A percentile compares a stretch with the other conserved stretches of the same genome.
Conservation (phyloP, 1,140 invertebrate species). For the Cataglyphis hispanica region DNA sequence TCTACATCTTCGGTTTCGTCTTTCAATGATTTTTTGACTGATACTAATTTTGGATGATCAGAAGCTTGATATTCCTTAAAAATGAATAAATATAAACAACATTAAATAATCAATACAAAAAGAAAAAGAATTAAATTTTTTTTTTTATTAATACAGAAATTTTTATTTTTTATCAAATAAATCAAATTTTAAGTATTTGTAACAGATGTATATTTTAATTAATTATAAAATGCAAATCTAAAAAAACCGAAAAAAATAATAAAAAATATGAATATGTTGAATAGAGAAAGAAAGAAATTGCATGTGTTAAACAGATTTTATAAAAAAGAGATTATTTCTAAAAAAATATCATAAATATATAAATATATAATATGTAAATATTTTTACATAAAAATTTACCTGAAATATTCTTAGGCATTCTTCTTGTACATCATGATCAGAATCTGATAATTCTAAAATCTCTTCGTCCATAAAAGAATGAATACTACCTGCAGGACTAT, state of each 20-base stretch:
- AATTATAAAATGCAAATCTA: slow-evolving; percentile 2
- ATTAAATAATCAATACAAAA: not conserved
- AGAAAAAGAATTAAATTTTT: slow-evolving; percentile 4
- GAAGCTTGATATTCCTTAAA: slow-evolving; percentile 83
- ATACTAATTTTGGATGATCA: slow-evolving; percentile 78
- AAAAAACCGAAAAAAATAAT: not conserved
- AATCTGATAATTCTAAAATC: slow-evolving; percentile 80
- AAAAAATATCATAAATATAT: not conserved
- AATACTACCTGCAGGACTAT: slow-evolving; percentile 45
- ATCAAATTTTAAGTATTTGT: not conserved
- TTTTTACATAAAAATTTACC: slow-evolving; percentile 78
- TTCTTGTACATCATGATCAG: slow-evolving; percentile 89
- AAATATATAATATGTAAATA: not conserved
- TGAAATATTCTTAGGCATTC: slow-evolving; percentile 93
- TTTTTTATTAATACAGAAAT: not conserved
- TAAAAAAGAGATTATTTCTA: not conserved
- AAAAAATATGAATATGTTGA: not conserved
- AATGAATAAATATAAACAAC: slow-evolving; percentile 26
- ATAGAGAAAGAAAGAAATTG: not conserved
- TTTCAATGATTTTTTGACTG: slow-evolving; percentile 62
- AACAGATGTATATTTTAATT: not conserved
- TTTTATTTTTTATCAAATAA: not conserved
- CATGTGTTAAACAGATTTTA: not conserved
- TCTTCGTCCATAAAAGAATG: slow-evolving; percentile 19
- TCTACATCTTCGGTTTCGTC: slow-evolving; percentile 77